Evolutionary conservation across 2,113 vertebrate genomes (phyloP).

Genomic region (Burhinus oedicnemus): DNA sequence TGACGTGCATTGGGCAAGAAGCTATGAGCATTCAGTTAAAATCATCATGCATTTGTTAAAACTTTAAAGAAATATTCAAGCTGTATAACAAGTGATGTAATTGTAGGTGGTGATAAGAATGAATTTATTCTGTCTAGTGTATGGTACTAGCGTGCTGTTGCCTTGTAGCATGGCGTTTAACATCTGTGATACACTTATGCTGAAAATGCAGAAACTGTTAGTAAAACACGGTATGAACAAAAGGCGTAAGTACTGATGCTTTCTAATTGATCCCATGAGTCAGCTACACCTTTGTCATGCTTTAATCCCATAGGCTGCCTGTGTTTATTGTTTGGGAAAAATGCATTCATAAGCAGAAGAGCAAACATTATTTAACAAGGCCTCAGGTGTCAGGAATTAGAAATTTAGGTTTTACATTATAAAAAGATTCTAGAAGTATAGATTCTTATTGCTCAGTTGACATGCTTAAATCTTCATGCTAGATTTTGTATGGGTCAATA

Average conservation of each 20-base stretch:
- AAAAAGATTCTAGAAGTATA: not conserved
- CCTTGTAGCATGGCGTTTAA: constrained; percentile 31
- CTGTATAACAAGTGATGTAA: constrained; percentile 9
- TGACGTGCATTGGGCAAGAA: not conserved
- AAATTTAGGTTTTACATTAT: not conserved
- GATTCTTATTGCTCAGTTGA: not conserved
- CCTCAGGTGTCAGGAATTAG: constrained; percentile 50
- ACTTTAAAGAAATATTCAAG: constrained; percentile 21
- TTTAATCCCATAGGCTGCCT: constrained; percentile 72
- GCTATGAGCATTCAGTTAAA: not conserved
- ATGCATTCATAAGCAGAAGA: constrained; percentile 55
- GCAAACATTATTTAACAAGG: constrained; percentile 40
- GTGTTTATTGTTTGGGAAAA: constrained; percentile 71
- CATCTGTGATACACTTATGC: constrained; percentile 35
- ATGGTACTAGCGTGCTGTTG: not conserved
- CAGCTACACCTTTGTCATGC: constrained; percentile 73
- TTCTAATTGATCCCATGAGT: constrained; percentile 81
- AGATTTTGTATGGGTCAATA: not conserved
- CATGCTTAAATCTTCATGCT: not conserved
- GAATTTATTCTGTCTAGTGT: not conserved
- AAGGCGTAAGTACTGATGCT: constrained; percentile 58
- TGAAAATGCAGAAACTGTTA: constrained; percentile 52
- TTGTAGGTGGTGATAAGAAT: not conserved
- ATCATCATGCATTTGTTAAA: not conserved
- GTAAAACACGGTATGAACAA: constrained; percentile 47